phyloP scores from a whole-genome alignment of 2,113 vertebrate genomes.

The Scomber colias region DNA sequence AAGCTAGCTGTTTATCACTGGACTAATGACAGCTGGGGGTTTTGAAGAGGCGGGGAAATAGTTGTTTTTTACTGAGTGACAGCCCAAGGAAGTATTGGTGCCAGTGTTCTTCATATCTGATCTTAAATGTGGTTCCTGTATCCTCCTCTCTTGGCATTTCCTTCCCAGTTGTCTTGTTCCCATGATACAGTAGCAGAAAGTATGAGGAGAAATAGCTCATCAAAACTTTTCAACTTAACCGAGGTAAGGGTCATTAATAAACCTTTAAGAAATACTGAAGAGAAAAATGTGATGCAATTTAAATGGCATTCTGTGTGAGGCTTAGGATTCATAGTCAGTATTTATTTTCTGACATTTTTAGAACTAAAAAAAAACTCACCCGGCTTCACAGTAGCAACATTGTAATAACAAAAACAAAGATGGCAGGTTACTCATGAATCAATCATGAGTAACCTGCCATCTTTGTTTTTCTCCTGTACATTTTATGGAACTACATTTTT shows the following conservation, averaged over 20 bases:
- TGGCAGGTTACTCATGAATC: neutral
- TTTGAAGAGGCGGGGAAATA: slow-evolving; percentile 37
- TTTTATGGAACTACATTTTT: neutral
- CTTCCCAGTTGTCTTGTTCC: slow-evolving; percentile 44
- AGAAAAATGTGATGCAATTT: neutral
- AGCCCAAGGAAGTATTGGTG: slow-evolving; percentile 22
- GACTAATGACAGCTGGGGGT: slow-evolving; percentile 5
- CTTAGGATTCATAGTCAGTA: no score
- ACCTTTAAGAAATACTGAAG: neutral
- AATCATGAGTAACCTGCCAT: no score
- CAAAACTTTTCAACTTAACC: slow-evolving; percentile 60
- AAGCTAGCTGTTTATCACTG: neutral
- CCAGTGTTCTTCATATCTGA: slow-evolving; percentile 57
- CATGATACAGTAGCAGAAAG: slow-evolving; percentile 40
- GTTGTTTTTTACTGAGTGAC: slow-evolving; percentile 30
- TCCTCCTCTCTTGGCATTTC: slow-evolving; percentile 61
- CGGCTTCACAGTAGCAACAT: no score
- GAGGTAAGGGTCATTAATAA: slow-evolving; percentile 67
- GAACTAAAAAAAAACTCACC: neutral
- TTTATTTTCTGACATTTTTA: neutral
- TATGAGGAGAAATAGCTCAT: slow-evolving; percentile 72
- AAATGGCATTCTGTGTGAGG: neutral
- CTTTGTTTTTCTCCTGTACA: no score
- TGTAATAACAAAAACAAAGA: neutral
- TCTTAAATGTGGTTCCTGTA: slow-evolving; percentile 62